Base-by-base conservation (phyloP, 2,113 vertebrate genomes). In the Chloropsis cyanopogon region DNA sequence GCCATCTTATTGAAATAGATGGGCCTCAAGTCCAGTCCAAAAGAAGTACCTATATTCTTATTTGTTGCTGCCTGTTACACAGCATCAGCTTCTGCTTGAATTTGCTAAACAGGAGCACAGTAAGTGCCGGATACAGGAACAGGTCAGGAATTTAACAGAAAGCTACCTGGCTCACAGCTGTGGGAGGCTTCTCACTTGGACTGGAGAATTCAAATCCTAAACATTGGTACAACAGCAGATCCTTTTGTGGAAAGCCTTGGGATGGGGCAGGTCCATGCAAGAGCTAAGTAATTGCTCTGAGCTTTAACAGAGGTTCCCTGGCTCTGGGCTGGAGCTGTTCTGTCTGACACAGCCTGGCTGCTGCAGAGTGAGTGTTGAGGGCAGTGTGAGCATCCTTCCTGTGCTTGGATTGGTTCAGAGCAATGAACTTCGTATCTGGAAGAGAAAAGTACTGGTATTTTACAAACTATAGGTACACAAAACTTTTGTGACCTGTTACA, bases 381-480 rank as follows among this genome's bases (percentile, higher is more conserved):
- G 20, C 47, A 41, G 8, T 2, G 11, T 52, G 33, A 63, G 21
- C 49, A 47, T 64, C 19, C 29, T 72, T 18, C 25, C 31, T 21
- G 0, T 57, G 23, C n/a, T 42, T 80, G 52, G 41, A 39, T 42
- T 14, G 26, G 17, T 16, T 53, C 42, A 53, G 33, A 82, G 41
- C 44, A 33, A 12, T 7, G 21, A 19, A 37, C 5, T n/a, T 44
- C 0, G 0, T 5, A 23, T 28, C 68, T 63, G 23, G 60, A 50
- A 59, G 28, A 52, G 21, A 64, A 60, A 72, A 69, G 12, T 26
- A 3, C 2, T 1, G 3, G 1, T 39, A 1, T 52, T 86, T 72
- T 49, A 64, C 37, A 39, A 31, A 29, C 12, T 47, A 17, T 6
- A 19, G 26, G 4, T 50, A 14, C 14, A 21, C n/a, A 47, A 52